Evolutionary conservation across 2,797 vertebrate genomes (phyloP), one percentile per base, ranked within the genome.

Genomic region (Hafferia zeledoni): DNA sequence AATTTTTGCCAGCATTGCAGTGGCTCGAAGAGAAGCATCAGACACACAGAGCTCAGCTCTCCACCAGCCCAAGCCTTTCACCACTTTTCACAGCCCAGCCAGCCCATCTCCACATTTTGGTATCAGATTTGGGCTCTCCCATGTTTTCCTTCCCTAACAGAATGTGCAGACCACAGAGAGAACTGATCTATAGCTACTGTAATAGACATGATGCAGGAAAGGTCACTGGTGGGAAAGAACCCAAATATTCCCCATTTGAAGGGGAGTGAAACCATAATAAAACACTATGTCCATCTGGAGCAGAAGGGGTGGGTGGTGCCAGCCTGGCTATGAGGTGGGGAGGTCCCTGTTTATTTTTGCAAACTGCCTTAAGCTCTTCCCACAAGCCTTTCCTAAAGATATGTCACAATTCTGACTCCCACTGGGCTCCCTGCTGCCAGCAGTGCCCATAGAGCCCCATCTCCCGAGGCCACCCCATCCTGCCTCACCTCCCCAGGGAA

Each of bases 401-500:
- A 43, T 2, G 0, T 16, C 3, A 0, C 0, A 6, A 69, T 89
- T 57, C 64, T 11, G 5, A 64, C 57, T 39, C 57, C 71, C 56
- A 22, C n/a, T 6, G 56, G 37, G 49, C 31, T 63, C 28, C 56
- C 33, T 6, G 39, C 33, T 76, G 69, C 65, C 4, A 3, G 44
- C 43, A 60, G 23, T n/a, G 18, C 46, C 30, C 4, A 2, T 25
- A 43, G 28, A 75, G 28, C 47, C 46, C 41, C 13, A 13, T 24
- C 3, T 3, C n/a, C 72, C 27, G 55, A 60, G 35, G 59, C 61
- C 12, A 65, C 6, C 27, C 16, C 39, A 23, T 16, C n/a, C 52
- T 70, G 37, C 6, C 18, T 60, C 30, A 17, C 41, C 64, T 50
- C 7, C 37, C 16, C 1, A 18, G 30, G 43, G 39, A 27, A 19